phyloP scores from a whole-genome alignment of 2,797 vertebrate species.

The Fistularia commersonii region DNA sequence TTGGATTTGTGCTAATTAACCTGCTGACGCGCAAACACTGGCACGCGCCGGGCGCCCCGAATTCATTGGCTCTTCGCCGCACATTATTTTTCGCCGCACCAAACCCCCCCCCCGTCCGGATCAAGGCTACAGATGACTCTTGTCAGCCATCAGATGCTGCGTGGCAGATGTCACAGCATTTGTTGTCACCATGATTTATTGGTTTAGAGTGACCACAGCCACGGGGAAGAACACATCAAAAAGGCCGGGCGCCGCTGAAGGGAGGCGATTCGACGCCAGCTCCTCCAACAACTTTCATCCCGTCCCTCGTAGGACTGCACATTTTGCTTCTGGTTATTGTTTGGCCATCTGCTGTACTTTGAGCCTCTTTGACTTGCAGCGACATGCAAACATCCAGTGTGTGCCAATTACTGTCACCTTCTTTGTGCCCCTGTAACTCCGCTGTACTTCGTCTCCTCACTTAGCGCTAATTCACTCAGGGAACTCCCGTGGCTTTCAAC shows the following conservation, averaged over 20 bases:
- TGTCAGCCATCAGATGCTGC: constrained; percentile 72
- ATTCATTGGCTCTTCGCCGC: constrained; percentile 31
- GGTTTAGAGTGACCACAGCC: constrained; percentile 59
- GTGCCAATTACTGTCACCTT: constrained; percentile 58
- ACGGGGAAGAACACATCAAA: constrained; percentile 62
- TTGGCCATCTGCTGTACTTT: constrained; percentile 70
- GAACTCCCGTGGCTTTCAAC: neutral
- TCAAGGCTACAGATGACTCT: constrained; percentile 65
- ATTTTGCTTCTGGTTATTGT: constrained; percentile 71
- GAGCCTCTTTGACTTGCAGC: constrained; percentile 33
- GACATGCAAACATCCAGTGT: constrained; percentile 48
- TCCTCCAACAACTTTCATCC: constrained; percentile 60
- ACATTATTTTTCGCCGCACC: constrained; percentile 50
- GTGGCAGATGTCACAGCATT: constrained; percentile 74
- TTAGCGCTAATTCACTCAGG: constrained; percentile 6
- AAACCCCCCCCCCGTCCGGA: constrained; percentile 48
- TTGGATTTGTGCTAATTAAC: constrained; percentile 30
- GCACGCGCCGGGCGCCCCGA: constrained; percentile 13
- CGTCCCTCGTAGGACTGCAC: constrained; percentile 40
- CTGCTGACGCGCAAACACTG: constrained; percentile 34
- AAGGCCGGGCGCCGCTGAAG: constrained; percentile 38
- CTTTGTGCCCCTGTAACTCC: constrained; percentile 47
- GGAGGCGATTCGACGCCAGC: constrained; percentile 48
- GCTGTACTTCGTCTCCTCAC: constrained; percentile 31
- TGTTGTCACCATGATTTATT: constrained; percentile 75